phyloP scores from a whole-genome alignment of 2,888 invertebrate genomes.

The Aphidoletes aphidimyza region DNA sequence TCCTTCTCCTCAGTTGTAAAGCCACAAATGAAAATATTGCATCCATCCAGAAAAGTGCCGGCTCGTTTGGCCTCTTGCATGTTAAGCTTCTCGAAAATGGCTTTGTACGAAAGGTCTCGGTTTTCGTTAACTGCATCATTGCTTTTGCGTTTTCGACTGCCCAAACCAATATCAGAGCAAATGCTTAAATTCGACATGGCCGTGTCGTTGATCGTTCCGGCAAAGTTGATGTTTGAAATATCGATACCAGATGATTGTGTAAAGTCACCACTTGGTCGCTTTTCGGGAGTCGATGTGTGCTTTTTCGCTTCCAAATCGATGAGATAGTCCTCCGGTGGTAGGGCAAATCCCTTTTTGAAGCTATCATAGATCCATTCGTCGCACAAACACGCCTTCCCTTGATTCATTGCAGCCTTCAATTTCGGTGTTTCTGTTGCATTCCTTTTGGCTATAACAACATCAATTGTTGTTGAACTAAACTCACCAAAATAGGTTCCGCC shows the following conservation, averaged over 20 bases:
- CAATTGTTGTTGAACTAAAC: not conserved
- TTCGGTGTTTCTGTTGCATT: constrained; percentile 12
- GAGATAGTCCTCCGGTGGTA: not conserved
- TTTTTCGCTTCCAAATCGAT: constrained; percentile 27
- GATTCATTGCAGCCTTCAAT: not conserved
- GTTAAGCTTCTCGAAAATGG: constrained; percentile 66
- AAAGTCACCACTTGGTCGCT: not conserved
- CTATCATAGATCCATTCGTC: not conserved
- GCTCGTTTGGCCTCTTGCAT: constrained; percentile 73
- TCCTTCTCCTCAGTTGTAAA: constrained; percentile 73
- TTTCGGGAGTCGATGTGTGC: constrained; percentile 1
- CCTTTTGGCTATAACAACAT: constrained; percentile 1
- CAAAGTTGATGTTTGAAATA: not conserved
- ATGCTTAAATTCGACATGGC: constrained; percentile 34
- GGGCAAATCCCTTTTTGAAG: not conserved
- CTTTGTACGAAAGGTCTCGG: not conserved
- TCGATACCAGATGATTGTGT: not conserved
- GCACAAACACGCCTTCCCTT: not conserved
- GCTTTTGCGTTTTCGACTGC: not conserved
- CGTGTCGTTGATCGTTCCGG: not conserved
- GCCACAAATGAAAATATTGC: constrained; percentile 79
- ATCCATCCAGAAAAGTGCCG: constrained; percentile 85
- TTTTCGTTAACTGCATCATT: constrained; percentile 21
- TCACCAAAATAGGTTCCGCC: constrained; percentile 16
- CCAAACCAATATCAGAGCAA: not conserved